phyloP scores from a whole-genome alignment of 2,113 vertebrate genomes.

The Microtus ochrogaster region DNA sequence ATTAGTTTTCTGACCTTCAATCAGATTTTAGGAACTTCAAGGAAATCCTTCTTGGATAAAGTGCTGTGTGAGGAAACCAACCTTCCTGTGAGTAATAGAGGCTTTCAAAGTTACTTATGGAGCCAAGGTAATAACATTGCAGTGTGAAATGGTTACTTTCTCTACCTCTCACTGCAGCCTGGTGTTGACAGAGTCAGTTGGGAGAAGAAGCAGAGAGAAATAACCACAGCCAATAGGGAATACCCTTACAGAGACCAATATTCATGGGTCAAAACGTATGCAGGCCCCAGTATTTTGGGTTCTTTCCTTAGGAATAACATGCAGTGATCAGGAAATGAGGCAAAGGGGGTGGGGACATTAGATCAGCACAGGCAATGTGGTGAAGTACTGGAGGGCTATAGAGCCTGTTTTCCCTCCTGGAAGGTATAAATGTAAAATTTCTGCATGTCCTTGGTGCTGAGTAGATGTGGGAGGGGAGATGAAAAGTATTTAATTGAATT shows the following conservation, averaged over 20 bases:
- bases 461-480: accelerated
- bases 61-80: not conserved
- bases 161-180: not conserved
- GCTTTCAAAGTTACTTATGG: not conserved
- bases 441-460: not conserved
- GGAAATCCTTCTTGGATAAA: not conserved
- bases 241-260: not conserved
- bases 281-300: not conserved
- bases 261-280: not conserved
- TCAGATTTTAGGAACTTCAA: constrained; percentile 5
- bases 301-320: not conserved
- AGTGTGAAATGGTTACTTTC: constrained; percentile 33
- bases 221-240: not conserved
- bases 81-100: not conserved
- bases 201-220: not conserved
- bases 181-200: not conserved
- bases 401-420: not conserved
- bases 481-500: not conserved
- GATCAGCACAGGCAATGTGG: not conserved
- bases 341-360: too few relatives aligned
- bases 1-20: constrained; percentile 51
- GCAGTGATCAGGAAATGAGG: too few relatives aligned
- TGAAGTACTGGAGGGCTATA: accelerated
- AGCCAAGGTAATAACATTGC: constrained; percentile 20
- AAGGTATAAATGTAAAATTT: not conserved